A percentile compares a stretch with the other conserved stretches of the same genome.
These are phyloP conservation scores for Fopius arisanus DNA, from an alignment of 1,140 invertebrate genomes.

Conservation along the genomic window DNA sequence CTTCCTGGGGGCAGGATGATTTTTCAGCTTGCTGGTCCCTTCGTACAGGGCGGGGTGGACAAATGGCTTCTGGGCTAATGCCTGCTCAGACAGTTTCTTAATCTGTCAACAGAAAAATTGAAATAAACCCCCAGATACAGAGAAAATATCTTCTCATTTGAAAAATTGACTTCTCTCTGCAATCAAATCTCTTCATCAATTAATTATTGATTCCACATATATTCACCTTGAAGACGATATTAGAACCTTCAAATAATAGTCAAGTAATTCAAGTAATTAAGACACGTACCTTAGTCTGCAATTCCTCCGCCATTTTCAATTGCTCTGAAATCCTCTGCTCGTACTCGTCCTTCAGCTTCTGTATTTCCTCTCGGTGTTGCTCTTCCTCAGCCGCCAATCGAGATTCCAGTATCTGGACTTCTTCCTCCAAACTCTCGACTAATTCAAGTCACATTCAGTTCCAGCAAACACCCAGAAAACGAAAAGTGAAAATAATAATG, in stretches of 20 bases:
- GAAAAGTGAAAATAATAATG: background rate
- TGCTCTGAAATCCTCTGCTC: conserved; percentile 20
- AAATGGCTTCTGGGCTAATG: background rate
- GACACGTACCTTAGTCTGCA: background rate
- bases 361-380: conserved; percentile 30
- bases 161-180: too few relatives aligned
- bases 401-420: conserved; percentile 25
- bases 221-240: too few relatives aligned
- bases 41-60: conserved; percentile 17
- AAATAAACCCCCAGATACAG: too few relatives aligned
- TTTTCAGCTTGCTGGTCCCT: background rate
- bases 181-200: too few relatives aligned
- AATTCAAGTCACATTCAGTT: background rate
- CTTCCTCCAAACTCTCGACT: conserved; percentile 38
- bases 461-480: background rate
- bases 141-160: too few relatives aligned
- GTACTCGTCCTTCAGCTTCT: conserved; percentile 20
- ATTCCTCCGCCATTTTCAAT: background rate
- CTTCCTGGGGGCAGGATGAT: background rate
- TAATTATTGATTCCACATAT: too few relatives aligned
- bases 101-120: background rate
- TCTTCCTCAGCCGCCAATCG: conserved; percentile 22
- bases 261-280: background rate
- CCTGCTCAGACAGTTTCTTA: background rate
- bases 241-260: too few relatives aligned